Percentiles rank a stretch among this genome's conserved stretches.
Evolutionary conservation across 2,888 invertebrate species (phyloP).

Genomic region (Abscondita cerata): DNA sequence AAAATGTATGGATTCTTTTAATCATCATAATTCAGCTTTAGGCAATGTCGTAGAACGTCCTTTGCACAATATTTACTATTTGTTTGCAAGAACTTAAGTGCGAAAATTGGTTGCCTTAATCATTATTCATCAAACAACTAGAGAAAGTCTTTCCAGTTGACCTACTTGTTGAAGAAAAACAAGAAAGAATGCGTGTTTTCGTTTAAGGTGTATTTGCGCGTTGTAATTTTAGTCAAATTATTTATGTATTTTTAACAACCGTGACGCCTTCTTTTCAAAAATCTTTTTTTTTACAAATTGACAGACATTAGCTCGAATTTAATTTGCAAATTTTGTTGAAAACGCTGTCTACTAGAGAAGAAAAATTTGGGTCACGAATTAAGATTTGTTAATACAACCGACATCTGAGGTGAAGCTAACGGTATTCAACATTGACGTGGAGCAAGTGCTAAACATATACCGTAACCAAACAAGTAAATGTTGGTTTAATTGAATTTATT

Average conservation of each 20-base stretch:
- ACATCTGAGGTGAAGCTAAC: conserved; percentile 36
- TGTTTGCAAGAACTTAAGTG: conserved; percentile 12
- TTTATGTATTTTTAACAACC: no score
- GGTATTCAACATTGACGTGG: conserved; percentile 32
- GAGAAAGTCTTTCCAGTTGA: conserved; percentile 43
- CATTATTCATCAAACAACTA: conserved; percentile 31
- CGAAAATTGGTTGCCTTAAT: conserved; percentile 12
- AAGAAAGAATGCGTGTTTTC: conserved; percentile 33
- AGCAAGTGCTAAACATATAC: conserved; percentile 33
- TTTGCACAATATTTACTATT: conserved; percentile 36
- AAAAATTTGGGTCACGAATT: conserved; percentile 32
- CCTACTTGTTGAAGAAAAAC: conserved; percentile 39
- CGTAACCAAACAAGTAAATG: conserved; percentile 25
- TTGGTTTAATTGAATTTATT: conserved; percentile 17
- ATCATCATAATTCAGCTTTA: conserved; percentile 8
- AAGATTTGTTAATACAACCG: conserved; percentile 30
- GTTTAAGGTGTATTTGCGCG: neutral
- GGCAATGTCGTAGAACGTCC: conserved; percentile 44
- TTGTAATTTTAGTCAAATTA: no score
- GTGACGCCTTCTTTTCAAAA: neutral
- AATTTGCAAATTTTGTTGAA: conserved; percentile 13
- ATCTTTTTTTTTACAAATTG: neutral
- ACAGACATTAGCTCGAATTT: neutral
- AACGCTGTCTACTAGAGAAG: conserved; percentile 14
- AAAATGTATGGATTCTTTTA: no score